These are phyloP conservation scores for Marmota flaviventris DNA, from an alignment of 2,113 vertebrate genomes.

Conservation along the genomic window DNA sequence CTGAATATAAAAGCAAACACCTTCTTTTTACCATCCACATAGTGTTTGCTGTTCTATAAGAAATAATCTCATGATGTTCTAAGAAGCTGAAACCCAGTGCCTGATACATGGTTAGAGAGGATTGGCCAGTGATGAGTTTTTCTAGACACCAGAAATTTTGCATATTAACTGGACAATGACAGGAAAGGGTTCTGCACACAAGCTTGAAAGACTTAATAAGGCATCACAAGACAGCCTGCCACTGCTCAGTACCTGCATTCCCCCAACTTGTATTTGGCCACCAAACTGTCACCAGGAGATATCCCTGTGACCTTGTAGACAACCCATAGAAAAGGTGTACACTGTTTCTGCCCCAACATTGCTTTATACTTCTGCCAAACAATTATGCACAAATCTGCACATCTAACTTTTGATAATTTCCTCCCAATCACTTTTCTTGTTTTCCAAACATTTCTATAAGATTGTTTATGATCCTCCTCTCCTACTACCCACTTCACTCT, in stretches of 20 bases:
- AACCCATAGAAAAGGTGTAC: not conserved
- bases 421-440: not conserved
- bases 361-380: not conserved
- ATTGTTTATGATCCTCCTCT: not conserved
- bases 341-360: not conserved
- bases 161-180: not conserved
- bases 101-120: not conserved
- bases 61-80: not conserved
- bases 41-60: not conserved
- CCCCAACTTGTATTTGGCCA: not conserved
- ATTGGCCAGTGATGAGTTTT: not conserved
- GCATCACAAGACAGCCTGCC: not conserved
- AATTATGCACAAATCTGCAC: not conserved
- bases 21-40: not conserved
- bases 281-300: not conserved
- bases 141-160: not conserved
- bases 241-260: not conserved
- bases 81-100: not conserved
- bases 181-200: not conserved
- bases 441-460: not conserved
- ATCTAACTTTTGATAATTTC: not conserved
- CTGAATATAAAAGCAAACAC: not conserved
- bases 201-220: not conserved
- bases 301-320: not conserved
- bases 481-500: not conserved